Evolutionary conservation across 2,888 invertebrate genomes (phyloP), one percentile per base, ranked within the genome.

Genomic region (Lamellibrachia satsuma): DNA sequence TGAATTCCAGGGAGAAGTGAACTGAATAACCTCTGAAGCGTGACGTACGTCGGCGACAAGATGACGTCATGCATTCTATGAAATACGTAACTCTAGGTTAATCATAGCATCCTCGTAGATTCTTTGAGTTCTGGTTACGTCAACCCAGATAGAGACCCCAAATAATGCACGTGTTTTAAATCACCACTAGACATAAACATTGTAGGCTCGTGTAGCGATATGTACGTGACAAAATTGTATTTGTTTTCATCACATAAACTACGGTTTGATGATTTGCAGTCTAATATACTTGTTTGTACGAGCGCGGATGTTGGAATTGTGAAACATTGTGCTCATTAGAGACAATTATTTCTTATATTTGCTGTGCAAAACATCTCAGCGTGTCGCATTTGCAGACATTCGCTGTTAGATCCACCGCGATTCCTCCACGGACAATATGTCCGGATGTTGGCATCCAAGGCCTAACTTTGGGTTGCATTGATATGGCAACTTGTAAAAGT

Each of bases 1-100:
- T 75, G 75, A 15, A 75, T 75, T 75, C n/a, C 75, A 75, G 75
- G 22, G 75, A 75, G 75, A 75, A 75, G 75, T 75, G 75, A 75
- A 75, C 15, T 57, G 11, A 57, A 8, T 57, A 15, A 57, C 4
- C 39, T 39, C 39, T 39, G 39, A 39, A 39, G 22, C 22, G 75
- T 6, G 6, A 15, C 22, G 75, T 11, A 75, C 2, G 4, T 4
- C 75, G 75, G 22, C 75, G 75, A 22, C 75, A 22, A 75, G 15
- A 22, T 75, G 75, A 75, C 15, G 75, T 22, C 2, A 55, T 3
- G 75, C 2, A n/a, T 75, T 75, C 22, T 75, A 22, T n/a, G 22
- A 22, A 11, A 75, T 39, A 39, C 39, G 39, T 39, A 55, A n/a
- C 6, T 75, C 75, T 6, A 39, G 39, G 75, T 75, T 3, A n/a